phyloP scores from a whole-genome alignment of 1,140 invertebrate genomes.

The Proctacanthus coquilletti region DNA sequence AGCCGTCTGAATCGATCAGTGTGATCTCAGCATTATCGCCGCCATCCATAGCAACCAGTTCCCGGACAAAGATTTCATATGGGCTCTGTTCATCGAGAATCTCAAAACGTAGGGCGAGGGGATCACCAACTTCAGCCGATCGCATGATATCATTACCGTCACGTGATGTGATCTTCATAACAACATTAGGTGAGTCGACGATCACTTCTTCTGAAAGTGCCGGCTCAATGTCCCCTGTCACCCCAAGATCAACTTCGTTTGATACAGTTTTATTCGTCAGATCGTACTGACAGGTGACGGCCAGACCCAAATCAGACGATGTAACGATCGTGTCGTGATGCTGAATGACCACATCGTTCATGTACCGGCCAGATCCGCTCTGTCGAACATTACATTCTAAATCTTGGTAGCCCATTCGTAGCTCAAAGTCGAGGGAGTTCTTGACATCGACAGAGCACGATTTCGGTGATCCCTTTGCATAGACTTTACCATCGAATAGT shows the following conservation, averaged over 20 bases:
- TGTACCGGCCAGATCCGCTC: slow-evolving; percentile 65
- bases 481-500: slow-evolving; percentile 86
- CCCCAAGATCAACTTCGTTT: slow-evolving; percentile 77
- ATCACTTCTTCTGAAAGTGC: slow-evolving; percentile 67
- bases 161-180: slow-evolving; percentile 77
- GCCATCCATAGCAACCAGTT: slow-evolving; percentile 86
- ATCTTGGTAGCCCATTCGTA: slow-evolving; percentile 82
- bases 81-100: slow-evolving; percentile 82
- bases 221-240: slow-evolving; percentile 69
- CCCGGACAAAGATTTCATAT: slow-evolving; percentile 87
- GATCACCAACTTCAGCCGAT: slow-evolving; percentile 72
- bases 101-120: slow-evolving; percentile 75
- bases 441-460: slow-evolving; percentile 78
- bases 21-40: slow-evolving; percentile 83
- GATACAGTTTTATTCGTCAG: slow-evolving; percentile 84
- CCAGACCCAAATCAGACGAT: slow-evolving; percentile 79
- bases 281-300: slow-evolving; percentile 86
- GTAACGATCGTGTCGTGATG: slow-evolving; percentile 92
- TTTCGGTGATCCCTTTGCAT: slow-evolving; percentile 82
- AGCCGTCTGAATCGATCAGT: slow-evolving; percentile 80
- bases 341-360: slow-evolving; percentile 83
- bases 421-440: slow-evolving; percentile 69
- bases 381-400: slow-evolving; percentile 79
- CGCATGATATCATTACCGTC: slow-evolving; percentile 57
- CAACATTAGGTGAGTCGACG: slow-evolving; percentile 83